Percentiles rank a stretch among this genome's conserved stretches.
These are phyloP conservation scores for Karalla daura DNA, from an alignment of 2,797 vertebrate species.

Conservation along the genomic window DNA sequence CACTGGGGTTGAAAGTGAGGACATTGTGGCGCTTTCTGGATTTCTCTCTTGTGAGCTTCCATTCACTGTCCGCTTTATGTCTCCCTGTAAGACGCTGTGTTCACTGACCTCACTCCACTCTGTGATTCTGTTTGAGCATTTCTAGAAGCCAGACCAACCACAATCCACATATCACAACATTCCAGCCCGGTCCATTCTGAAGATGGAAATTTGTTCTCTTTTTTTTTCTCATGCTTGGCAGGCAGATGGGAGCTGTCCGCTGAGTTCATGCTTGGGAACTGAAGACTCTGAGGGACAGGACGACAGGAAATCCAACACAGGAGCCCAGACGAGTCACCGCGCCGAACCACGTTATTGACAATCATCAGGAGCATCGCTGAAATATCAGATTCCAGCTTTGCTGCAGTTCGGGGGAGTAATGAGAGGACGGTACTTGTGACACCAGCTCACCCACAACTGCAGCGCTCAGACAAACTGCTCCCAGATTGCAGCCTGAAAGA, in stretches of 20 bases:
- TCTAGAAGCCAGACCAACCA: constrained; percentile 50
- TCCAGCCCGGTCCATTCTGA: constrained; percentile 51
- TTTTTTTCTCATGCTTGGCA: constrained; percentile 71
- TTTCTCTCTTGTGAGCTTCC: neutral
- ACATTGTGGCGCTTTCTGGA: neutral
- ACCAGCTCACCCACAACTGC: constrained; percentile 1
- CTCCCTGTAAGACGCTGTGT: constrained; percentile 16
- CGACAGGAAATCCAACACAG: constrained; percentile 23
- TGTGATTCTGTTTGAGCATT: constrained; percentile 57
- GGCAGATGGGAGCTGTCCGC: constrained; percentile 54
- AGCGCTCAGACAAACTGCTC: constrained; percentile 26
- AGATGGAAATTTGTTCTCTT: constrained; percentile 57
- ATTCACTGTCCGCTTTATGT: constrained; percentile 11
- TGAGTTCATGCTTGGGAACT: constrained; percentile 38
- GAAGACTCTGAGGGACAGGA: constrained; percentile 25
- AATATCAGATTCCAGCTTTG: constrained; percentile 16
- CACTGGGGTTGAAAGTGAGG: constrained; percentile 3
- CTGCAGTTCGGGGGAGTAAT: constrained; percentile 14
- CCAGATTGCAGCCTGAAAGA: constrained; percentile 26
- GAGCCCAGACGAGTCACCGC: constrained; percentile 20
- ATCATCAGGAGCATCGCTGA: constrained; percentile 4
- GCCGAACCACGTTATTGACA: constrained; percentile 1
- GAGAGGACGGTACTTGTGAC: constrained; percentile 7
- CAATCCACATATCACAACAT: constrained; percentile 68
- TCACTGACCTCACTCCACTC: constrained; percentile 39